Evolutionary conservation across 2,113 vertebrate species (phyloP).

Genomic region (Anguilla rostrata): DNA sequence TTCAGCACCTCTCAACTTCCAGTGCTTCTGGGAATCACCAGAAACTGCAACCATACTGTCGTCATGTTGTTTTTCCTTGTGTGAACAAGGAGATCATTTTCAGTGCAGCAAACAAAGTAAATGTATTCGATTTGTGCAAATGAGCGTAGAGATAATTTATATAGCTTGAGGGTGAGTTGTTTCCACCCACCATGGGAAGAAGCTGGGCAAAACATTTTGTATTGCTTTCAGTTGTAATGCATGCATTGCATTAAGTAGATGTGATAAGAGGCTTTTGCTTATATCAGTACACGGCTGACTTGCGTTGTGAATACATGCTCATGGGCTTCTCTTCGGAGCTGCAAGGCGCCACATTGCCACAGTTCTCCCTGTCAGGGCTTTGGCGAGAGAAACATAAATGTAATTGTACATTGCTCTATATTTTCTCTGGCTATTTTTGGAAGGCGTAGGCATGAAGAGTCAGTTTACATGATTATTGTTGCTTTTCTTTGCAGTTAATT

Average conservation of each 20-base stretch:
- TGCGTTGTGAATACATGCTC: neutral
- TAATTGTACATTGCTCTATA: conserved; percentile 31
- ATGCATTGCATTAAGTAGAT: conserved; percentile 14
- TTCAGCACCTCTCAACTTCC: neutral
- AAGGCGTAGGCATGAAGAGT: conserved; percentile 17
- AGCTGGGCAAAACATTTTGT: conserved; percentile 11
- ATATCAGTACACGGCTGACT: neutral
- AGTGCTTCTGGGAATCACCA: neutral
- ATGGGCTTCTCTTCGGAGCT: neutral
- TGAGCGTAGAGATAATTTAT: neutral
- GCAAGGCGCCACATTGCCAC: neutral
- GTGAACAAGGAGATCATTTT: neutral
- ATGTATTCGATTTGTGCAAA: conserved; percentile 23
- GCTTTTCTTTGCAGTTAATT: conserved; percentile 34
- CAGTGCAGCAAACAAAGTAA: neutral
- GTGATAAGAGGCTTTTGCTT: neutral
- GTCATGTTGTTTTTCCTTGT: neutral
- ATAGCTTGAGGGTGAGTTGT: conserved; percentile 6
- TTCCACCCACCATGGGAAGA: neutral
- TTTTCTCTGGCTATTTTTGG: conserved; percentile 37
- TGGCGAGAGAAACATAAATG: neutral
- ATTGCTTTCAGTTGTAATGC: conserved; percentile 18
- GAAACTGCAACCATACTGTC: neutral
- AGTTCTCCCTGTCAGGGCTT: neutral
- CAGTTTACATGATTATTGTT: conserved; percentile 29